Percentiles rank a stretch among this genome's conserved stretches.
Evolutionary conservation across 2,113 vertebrate species (phyloP).

Genomic region (Aramus guarauna): DNA sequence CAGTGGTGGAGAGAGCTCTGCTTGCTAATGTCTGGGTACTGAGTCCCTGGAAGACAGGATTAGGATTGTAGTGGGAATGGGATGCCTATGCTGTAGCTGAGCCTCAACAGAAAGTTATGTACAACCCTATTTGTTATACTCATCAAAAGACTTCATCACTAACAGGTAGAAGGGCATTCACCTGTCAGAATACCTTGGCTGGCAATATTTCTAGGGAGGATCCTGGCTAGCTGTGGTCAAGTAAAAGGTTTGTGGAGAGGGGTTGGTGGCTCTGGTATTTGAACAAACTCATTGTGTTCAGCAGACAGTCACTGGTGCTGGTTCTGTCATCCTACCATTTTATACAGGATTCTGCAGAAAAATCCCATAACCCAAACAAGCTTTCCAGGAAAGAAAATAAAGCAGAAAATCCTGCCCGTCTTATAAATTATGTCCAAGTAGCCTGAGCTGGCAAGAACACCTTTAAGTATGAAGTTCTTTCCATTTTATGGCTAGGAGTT

Average conservation of each 20-base stretch:
- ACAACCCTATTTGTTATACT: background rate
- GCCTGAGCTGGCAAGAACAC: constrained; percentile 53
- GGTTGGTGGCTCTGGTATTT: background rate
- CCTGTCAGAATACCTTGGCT: background rate
- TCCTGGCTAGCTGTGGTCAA: background rate
- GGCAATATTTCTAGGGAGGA: background rate
- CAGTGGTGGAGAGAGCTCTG: background rate
- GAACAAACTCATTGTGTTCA: background rate
- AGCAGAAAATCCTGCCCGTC: constrained; percentile 2
- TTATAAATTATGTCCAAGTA: constrained; percentile 49
- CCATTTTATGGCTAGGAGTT: constrained; percentile 3
- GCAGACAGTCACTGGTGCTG: background rate
- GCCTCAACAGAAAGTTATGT: background rate
- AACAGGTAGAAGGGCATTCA: background rate
- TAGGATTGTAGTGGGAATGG: no score
- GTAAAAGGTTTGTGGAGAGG: background rate
- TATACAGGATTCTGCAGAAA: background rate
- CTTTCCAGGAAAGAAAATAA: constrained; percentile 17
- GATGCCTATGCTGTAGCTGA: background rate
- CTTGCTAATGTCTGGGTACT: accelerated
- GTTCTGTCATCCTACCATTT: background rate
- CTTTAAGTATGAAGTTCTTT: constrained; percentile 34
- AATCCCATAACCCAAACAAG: background rate
- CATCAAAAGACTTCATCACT: accelerated
- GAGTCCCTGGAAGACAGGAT: no score